phyloP scores from a whole-genome alignment of 1,140 invertebrate genomes.

The Drosophila miranda region DNA sequence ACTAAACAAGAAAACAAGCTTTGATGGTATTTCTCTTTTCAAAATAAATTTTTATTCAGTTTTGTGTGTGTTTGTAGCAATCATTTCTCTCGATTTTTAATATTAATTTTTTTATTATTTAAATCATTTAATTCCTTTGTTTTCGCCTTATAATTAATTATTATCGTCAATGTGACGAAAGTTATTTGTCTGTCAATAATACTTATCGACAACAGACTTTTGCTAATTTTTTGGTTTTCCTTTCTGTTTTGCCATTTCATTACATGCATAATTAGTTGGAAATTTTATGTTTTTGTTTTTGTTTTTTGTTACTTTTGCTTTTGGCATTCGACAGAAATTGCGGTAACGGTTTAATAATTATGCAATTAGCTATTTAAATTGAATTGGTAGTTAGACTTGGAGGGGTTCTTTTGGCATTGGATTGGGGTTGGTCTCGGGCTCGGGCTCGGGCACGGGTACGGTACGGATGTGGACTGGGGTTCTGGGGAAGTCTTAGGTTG shows the following conservation, averaged over 20 bases:
- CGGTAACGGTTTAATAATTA: constrained; percentile 73
- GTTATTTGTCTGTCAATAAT: constrained; percentile 82
- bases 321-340: constrained; percentile 61
- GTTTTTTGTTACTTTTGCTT: constrained; percentile 45
- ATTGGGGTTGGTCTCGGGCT: constrained; percentile 31
- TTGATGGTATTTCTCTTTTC: constrained; percentile 59
- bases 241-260: constrained; percentile 47
- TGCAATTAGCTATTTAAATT: constrained; percentile 78
- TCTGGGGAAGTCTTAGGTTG: constrained; percentile 22
- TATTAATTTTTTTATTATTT: constrained; percentile 75
- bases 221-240: constrained; percentile 50
- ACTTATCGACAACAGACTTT: constrained; percentile 81
- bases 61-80: constrained; percentile 66
- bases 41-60: constrained; percentile 81
- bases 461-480: constrained; percentile 38
- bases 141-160: constrained; percentile 74
- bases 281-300: constrained; percentile 38
- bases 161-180: constrained; percentile 82
- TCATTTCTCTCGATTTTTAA: constrained; percentile 80
- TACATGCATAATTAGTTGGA: constrained; percentile 69
- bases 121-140: constrained; percentile 77
- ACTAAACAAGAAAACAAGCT: background rate
- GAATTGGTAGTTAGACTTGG: constrained; percentile 63
- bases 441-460: background rate
- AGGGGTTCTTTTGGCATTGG: constrained; percentile 21